phyloP scores from a whole-genome alignment of 37 sponge, comb jelly and placozoan species.

The Halichondria panicea region DNA sequence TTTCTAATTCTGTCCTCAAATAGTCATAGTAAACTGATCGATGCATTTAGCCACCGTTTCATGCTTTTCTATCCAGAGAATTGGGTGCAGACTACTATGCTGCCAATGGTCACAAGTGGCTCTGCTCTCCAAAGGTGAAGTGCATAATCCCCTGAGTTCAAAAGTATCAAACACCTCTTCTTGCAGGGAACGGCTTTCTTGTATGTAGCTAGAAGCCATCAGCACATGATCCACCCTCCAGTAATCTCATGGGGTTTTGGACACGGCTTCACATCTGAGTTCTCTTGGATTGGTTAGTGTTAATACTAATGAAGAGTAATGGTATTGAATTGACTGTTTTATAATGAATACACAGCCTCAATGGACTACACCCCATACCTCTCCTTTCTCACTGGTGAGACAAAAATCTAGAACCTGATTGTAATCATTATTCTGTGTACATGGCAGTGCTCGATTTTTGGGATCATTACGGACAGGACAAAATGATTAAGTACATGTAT shows the following conservation, averaged over 20 bases:
- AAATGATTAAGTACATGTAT: slow-evolving; percentile 59
- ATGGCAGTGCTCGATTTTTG: slow-evolving; percentile 78
- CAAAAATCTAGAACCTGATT: neutral
- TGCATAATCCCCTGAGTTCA: too few relatives aligned
- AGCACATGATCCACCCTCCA: slow-evolving; percentile 54
- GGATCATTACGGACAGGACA: slow-evolving; percentile 60
- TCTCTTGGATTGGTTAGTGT: slow-evolving; percentile 66
- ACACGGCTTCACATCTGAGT: slow-evolving; percentile 75
- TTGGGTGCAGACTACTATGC: slow-evolving; percentile 86
- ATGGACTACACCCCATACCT: slow-evolving; percentile 29
- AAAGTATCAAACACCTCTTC: too few relatives aligned
- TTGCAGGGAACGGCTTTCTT: slow-evolving; percentile 82
- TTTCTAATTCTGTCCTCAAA: too few relatives aligned
- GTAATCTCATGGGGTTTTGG: slow-evolving; percentile 80
- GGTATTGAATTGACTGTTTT: too few relatives aligned
- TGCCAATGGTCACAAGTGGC: slow-evolving; percentile 88
- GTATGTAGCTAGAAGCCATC: slow-evolving; percentile 61
- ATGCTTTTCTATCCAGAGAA: slow-evolving; percentile 46
- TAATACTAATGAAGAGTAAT: neutral
- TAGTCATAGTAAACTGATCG: too few relatives aligned
- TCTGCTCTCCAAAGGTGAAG: slow-evolving; percentile 78
- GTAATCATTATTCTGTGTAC: too few relatives aligned
- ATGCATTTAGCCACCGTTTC: neutral
- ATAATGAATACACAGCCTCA: too few relatives aligned
- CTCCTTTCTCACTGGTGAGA: slow-evolving; percentile 17